Evolutionary conservation across 1,140 invertebrate genomes (phyloP).

Genomic region (Phortica variegata): DNA sequence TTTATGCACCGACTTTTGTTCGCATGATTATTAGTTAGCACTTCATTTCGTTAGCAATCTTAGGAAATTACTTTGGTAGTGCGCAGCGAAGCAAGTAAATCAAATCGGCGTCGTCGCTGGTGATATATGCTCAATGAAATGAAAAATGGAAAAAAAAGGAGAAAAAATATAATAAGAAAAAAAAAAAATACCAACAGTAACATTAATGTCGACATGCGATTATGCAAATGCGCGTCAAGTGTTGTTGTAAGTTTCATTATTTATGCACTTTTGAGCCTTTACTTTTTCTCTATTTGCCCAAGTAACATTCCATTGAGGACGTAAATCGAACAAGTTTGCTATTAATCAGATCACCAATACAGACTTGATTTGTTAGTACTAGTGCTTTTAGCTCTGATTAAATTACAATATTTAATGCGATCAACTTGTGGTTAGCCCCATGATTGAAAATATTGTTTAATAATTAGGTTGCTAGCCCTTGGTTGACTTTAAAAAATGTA

Average conservation of each 20-base stretch:
- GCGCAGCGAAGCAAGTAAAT: conserved; percentile 47
- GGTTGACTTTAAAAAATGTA: no score
- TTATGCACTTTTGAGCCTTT: conserved; percentile 40
- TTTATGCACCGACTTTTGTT: conserved; percentile 6
- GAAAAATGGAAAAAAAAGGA: neutral
- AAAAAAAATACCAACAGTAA: conserved; percentile 32
- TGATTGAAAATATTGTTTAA: no score
- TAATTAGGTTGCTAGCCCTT: no score
- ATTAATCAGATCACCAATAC: no score
- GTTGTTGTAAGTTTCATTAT: conserved; percentile 12
- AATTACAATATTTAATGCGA: no score
- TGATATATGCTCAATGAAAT: conserved; percentile 50
- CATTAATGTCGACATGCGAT: conserved; percentile 21
- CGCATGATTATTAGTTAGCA: conserved; percentile 25
- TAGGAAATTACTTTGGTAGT: conserved; percentile 42
- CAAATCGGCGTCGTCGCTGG: conserved; percentile 33
- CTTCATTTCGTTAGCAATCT: conserved; percentile 28
- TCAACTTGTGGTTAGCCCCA: no score
- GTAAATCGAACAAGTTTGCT: no score
- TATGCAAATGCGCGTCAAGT: conserved; percentile 1
- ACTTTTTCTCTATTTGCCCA: neutral
- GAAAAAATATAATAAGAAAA: conserved; percentile 19
- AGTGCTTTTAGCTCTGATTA: no score
- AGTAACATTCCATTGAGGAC: no score
- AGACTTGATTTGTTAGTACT: neutral